phyloP scores from a whole-genome alignment of 2,797 vertebrate genomes.

The Toxotes lorentzi region DNA sequence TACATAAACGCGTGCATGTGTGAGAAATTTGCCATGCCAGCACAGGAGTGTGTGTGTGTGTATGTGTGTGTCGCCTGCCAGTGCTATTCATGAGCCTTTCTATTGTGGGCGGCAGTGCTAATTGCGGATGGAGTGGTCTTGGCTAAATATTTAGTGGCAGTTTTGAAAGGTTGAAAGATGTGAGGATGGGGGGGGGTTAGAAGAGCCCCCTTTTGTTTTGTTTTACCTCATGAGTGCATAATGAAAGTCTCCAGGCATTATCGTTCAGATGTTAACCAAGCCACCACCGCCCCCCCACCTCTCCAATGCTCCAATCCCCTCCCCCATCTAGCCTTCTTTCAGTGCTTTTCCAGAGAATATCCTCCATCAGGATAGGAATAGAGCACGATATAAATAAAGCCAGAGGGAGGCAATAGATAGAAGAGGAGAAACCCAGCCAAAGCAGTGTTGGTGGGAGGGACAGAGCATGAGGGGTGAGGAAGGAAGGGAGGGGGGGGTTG shows the following conservation, averaged over 20 bases:
- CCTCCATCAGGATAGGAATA: slow-evolving; percentile 80
- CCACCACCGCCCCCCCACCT: slow-evolving; percentile 32
- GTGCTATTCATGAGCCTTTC: slow-evolving; percentile 60
- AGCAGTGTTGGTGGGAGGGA: slow-evolving; percentile 79
- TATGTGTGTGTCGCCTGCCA: slow-evolving; percentile 30
- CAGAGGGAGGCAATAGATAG: slow-evolving; percentile 77
- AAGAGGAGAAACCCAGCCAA: slow-evolving; percentile 77
- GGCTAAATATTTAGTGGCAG: slow-evolving; percentile 79
- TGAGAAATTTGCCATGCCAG: slow-evolving; percentile 46
- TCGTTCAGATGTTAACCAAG: slow-evolving; percentile 62
- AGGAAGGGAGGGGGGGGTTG: slow-evolving; percentile 56
- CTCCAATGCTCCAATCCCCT: slow-evolving; percentile 38
- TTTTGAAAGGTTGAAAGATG: slow-evolving; percentile 72
- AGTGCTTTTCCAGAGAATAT: slow-evolving; percentile 73
- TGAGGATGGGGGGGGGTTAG: slow-evolving; percentile 28
- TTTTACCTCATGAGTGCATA: slow-evolving; percentile 63
- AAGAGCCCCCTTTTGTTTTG: slow-evolving; percentile 66
- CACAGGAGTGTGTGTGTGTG: neutral
- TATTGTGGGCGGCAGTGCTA: slow-evolving; percentile 71
- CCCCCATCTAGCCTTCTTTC: slow-evolving; percentile 65
- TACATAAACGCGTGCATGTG: slow-evolving; percentile 35
- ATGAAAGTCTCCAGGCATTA: slow-evolving; percentile 67
- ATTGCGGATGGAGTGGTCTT: slow-evolving; percentile 76
- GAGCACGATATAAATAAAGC: slow-evolving; percentile 84
- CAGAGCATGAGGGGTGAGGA: slow-evolving; percentile 70